Evolutionary conservation across 2,113 vertebrate species (phyloP).

Genomic region (Drymodes brunneopygia): DNA sequence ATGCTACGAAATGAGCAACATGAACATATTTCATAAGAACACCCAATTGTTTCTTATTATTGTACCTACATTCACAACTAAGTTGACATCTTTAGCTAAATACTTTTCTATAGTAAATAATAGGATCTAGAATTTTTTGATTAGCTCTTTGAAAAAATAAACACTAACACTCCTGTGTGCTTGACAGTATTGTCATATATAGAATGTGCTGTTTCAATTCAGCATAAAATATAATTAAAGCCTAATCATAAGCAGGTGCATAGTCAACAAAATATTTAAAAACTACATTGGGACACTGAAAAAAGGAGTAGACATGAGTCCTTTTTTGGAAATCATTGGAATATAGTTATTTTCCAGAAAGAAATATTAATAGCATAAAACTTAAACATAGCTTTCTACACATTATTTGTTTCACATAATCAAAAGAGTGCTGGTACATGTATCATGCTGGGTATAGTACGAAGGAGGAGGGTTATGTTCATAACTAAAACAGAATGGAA

Average conservation of each 20-base stretch:
- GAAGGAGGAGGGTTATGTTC: neutral
- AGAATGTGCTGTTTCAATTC: neutral
- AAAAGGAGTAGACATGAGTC: neutral
- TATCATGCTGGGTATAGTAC: neutral
- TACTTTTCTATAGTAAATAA: neutral
- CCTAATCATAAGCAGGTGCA: slow-evolving; percentile 13
- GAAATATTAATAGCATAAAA: neutral
- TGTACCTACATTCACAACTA: neutral
- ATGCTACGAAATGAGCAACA: neutral
- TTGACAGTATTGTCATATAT: neutral
- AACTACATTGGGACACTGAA: neutral
- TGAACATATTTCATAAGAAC: neutral
- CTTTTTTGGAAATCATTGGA: neutral
- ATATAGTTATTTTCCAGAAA: neutral
- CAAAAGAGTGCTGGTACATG: neutral
- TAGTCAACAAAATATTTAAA: slow-evolving; percentile 16
- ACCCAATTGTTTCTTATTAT: neutral
- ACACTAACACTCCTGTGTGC: neutral
- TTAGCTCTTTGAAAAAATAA: neutral
- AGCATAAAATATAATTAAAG: slow-evolving; percentile 11
- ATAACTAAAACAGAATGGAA: neutral
- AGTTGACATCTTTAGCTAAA: neutral
- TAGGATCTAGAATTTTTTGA: neutral
- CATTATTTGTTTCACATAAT: neutral
- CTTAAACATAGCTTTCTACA: neutral